A percentile compares a stretch with the other conserved stretches of the same genome.
Conservation (phyloP, 1,140 invertebrate genomes). For the Cherax quadricarinatus region DNA sequence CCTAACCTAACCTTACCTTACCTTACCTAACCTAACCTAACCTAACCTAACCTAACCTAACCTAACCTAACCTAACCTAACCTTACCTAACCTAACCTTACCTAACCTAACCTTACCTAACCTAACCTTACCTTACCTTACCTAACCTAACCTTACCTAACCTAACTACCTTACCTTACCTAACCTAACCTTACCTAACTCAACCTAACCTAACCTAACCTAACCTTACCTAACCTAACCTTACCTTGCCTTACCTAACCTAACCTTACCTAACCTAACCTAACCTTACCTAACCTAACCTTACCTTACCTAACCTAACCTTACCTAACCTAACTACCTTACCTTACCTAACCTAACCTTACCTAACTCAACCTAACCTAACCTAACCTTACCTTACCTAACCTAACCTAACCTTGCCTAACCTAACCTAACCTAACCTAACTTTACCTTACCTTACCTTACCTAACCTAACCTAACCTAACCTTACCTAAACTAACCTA, state of each 20-base stretch:
- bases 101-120: not conserved
- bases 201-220: not conserved
- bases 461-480: not conserved
- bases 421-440: not conserved
- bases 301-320: not conserved
- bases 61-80: not conserved
- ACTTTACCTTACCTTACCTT: not conserved
- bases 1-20: slow-evolving; percentile 5
- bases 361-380: not conserved
- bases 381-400: not conserved
- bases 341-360: not conserved
- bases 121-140: not conserved
- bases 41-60: not conserved
- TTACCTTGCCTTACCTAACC: not conserved
- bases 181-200: not conserved
- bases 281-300: not conserved
- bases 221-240: not conserved
- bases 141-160: not conserved
- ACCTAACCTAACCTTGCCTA: not conserved
- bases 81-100: not conserved
- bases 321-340: not conserved
- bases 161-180: not conserved
- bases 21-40: not conserved
- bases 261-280: not conserved
- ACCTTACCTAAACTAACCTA: not conserved